Evolutionary conservation across 2,888 invertebrate species (phyloP).

Genomic region (Silvanus unidentatus): DNA sequence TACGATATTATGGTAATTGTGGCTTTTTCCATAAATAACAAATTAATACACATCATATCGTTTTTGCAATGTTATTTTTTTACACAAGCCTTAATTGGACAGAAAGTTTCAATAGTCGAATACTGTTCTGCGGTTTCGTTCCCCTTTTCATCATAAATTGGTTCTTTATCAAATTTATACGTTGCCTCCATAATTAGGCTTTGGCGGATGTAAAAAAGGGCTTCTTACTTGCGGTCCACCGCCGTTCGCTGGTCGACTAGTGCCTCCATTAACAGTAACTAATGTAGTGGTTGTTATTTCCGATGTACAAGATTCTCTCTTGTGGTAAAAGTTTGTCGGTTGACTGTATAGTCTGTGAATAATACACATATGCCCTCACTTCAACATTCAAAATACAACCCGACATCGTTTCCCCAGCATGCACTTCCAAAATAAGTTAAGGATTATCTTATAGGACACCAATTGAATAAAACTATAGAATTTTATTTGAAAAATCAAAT

Average conservation of each 20-base stretch:
- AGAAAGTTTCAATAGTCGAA: too few species aligned
- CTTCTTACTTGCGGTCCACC: slow-evolving; percentile 28
- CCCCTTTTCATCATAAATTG: too few species aligned
- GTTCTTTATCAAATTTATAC: slow-evolving; percentile 1
- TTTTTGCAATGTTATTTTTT: too few species aligned
- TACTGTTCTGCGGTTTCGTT: too few species aligned
- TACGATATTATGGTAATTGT: too few species aligned
- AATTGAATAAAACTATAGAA: too few species aligned
- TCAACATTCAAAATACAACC: slow-evolving; percentile 18
- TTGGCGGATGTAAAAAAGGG: slow-evolving; percentile 39
- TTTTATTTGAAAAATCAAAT: too few species aligned
- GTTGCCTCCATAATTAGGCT: slow-evolving; percentile 27
- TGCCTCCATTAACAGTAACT: slow-evolving; percentile 49
- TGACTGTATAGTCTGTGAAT: slow-evolving; percentile 64
- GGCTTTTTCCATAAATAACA: too few species aligned
- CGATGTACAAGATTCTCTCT: slow-evolving; percentile 73
- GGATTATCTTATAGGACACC: too few species aligned
- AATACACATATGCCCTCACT: background rate
- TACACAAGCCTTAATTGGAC: too few species aligned
- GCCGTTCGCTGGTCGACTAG: slow-evolving; percentile 28
- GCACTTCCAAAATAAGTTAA: slow-evolving; percentile 3
- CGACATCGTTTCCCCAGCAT: slow-evolving; percentile 8
- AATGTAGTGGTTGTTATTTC: slow-evolving; percentile 75
- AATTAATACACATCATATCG: too few species aligned
- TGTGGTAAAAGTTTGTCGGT: slow-evolving; percentile 58